Evolutionary conservation across 2,888 invertebrate species (phyloP).

Genomic region (Biston stratarius): DNA sequence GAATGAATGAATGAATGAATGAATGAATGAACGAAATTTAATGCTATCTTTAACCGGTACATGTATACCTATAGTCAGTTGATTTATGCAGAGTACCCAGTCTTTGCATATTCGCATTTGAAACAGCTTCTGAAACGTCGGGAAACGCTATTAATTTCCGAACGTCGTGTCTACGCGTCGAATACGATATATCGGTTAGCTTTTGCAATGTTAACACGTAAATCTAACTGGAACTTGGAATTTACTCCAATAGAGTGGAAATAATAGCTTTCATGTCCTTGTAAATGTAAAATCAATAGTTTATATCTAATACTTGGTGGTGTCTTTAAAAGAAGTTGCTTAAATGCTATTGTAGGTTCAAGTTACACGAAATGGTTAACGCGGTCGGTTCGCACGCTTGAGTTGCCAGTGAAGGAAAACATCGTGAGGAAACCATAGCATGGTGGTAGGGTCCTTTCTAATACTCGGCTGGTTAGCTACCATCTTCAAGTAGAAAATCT

Average conservation of each 20-base stretch:
- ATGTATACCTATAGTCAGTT: not conserved
- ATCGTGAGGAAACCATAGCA: too few species aligned
- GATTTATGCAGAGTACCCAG: not conserved
- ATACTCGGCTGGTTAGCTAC: too few species aligned
- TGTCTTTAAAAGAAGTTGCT: not conserved
- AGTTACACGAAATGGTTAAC: too few species aligned
- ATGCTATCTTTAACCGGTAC: too few species aligned
- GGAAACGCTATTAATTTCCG: conserved; percentile 30
- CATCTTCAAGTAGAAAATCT: too few species aligned
- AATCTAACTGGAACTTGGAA: not conserved
- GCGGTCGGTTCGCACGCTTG: too few species aligned
- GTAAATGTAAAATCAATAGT: too few species aligned
- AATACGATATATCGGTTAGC: conserved; percentile 20
- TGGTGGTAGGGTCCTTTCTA: too few species aligned
- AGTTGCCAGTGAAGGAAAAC: too few species aligned
- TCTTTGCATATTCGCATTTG: conserved; percentile 24
- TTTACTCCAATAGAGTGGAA: not conserved
- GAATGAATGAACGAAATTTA: too few species aligned
- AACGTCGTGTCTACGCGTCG: conserved; percentile 25
- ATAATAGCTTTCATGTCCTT: not conserved
- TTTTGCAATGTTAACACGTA: conserved; percentile 11
- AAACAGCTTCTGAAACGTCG: conserved; percentile 20
- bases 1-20: too few species aligned
- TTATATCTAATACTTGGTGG: not conserved
- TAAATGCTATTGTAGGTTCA: too few species aligned